A percentile compares a stretch with the other conserved stretches of the same genome.
Evolutionary conservation across 2,888 invertebrate species (phyloP).

Genomic region (Spodoptera exigua): DNA sequence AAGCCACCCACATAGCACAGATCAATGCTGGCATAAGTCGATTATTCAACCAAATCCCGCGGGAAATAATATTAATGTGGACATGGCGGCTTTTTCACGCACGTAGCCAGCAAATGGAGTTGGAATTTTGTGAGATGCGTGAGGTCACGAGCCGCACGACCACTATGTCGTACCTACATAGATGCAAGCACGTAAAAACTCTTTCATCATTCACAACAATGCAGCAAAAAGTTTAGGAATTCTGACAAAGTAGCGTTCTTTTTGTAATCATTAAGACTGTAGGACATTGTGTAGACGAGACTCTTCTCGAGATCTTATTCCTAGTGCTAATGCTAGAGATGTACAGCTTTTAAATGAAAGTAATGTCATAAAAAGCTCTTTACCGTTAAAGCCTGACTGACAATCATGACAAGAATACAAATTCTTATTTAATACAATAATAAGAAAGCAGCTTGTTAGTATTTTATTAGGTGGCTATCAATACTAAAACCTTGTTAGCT

Average conservation of each 20-base stretch:
- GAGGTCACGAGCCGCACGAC: constrained; percentile 78
- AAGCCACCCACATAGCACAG: constrained; percentile 33
- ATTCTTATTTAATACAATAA: constrained; percentile 6
- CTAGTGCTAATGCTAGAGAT: too few relatives aligned
- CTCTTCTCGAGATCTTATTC: constrained; percentile 1
- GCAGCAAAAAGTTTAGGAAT: constrained; percentile 20
- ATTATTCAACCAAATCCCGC: constrained; percentile 66
- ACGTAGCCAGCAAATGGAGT: constrained; percentile 78
- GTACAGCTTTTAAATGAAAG: too few relatives aligned
- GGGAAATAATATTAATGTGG: constrained; percentile 74
- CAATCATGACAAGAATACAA: constrained; percentile 1
- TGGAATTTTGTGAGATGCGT: constrained; percentile 78
- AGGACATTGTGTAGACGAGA: neutral
- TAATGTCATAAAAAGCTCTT: too few relatives aligned
- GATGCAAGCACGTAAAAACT: constrained; percentile 56
- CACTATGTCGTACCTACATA: constrained; percentile 50
- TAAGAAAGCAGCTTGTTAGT: constrained; percentile 1
- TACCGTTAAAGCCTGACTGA: neutral
- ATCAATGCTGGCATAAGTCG: constrained; percentile 56
- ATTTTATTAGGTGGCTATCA: constrained; percentile 40
- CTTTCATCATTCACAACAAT: constrained; percentile 69
- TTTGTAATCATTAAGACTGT: neutral
- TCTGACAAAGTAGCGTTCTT: neutral
- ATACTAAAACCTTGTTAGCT: constrained; percentile 64
- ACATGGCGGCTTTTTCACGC: constrained; percentile 77